phyloP scores from a whole-genome alignment of 2,888 invertebrate species.

The Sinotaia quadrata region DNA sequence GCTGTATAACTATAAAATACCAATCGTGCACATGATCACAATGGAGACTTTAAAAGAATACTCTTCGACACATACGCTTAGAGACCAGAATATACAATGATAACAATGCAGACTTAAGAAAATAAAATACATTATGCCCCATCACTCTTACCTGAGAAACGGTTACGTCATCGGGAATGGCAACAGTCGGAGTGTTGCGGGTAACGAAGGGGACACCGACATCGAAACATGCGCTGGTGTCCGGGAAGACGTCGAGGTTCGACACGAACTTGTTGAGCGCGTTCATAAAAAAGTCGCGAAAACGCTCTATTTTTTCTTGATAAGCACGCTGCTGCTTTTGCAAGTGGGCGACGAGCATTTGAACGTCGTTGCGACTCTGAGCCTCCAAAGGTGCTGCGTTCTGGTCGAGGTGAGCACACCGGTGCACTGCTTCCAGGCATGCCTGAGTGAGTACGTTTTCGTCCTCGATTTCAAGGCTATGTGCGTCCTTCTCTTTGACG shows the following conservation, averaged over 20 bases:
- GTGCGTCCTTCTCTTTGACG: too few species aligned
- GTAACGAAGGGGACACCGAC: not conserved
- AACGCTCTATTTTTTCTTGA: not conserved
- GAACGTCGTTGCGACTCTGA: too few species aligned
- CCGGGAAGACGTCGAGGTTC: slow-evolving; percentile 1
- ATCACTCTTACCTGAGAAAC: not conserved
- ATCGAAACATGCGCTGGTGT: not conserved
- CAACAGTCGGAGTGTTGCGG: not conserved
- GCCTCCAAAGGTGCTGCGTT: not conserved
- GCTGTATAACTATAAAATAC: too few species aligned
- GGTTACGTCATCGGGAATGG: not conserved
- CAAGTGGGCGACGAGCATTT: not conserved
- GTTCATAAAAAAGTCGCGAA: slow-evolving; percentile 13
- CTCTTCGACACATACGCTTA: too few species aligned
- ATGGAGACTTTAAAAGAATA: not conserved
- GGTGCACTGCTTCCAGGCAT: not conserved
- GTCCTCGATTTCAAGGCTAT: too few species aligned
- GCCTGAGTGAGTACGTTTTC: too few species aligned
- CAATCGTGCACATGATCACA: too few species aligned
- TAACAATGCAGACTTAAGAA: too few species aligned
- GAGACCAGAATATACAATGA: too few species aligned
- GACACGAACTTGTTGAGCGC: slow-evolving; percentile 2
- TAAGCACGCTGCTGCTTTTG: slow-evolving; percentile 10
- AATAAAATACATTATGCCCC: too few species aligned
- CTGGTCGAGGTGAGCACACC: not conserved